Evolutionary conservation across 35 echinoderm and acorn worm genomes (phyloP).

Genomic region (Holothuria glaberrima): DNA sequence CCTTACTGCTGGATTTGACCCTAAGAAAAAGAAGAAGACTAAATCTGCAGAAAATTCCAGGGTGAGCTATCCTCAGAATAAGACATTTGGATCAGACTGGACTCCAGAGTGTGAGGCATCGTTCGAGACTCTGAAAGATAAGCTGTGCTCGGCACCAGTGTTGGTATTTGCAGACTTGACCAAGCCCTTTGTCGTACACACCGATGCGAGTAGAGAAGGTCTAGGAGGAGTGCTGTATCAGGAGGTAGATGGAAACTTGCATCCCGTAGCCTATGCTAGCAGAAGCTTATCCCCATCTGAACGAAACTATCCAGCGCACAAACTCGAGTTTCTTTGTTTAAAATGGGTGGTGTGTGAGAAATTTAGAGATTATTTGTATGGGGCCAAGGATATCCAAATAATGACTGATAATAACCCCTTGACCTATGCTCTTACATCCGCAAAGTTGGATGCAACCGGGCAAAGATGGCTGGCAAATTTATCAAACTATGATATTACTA

Average conservation of each 20-base stretch:
- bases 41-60: no score
- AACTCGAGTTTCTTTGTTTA: constrained; percentile 41
- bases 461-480: background rate
- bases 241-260: constrained; percentile 23
- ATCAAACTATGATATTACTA: background rate
- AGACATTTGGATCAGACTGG: constrained; percentile 13
- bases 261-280: constrained; percentile 49
- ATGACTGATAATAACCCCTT: background rate
- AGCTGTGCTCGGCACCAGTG: constrained; percentile 47
- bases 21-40: background rate
- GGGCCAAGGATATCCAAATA: background rate
- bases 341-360: constrained; percentile 54
- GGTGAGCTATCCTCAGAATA: no score
- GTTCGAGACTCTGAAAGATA: constrained; percentile 39
- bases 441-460: background rate
- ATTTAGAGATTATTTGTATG: constrained; percentile 59
- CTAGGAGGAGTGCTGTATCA: constrained; percentile 59
- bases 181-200: constrained; percentile 56
- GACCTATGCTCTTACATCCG: background rate
- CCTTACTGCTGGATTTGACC: constrained; percentile 30
- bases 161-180: constrained; percentile 39
- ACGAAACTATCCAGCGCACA: constrained; percentile 50
- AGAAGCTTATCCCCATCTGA: constrained; percentile 23
- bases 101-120: constrained; percentile 52
- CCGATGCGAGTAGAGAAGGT: constrained; percentile 37